A percentile compares a stretch with the other conserved stretches of the same genome.
These are phyloP conservation scores for Teleiodes luculella DNA, from an alignment of 2,888 invertebrate genomes.

Conservation along the genomic window DNA sequence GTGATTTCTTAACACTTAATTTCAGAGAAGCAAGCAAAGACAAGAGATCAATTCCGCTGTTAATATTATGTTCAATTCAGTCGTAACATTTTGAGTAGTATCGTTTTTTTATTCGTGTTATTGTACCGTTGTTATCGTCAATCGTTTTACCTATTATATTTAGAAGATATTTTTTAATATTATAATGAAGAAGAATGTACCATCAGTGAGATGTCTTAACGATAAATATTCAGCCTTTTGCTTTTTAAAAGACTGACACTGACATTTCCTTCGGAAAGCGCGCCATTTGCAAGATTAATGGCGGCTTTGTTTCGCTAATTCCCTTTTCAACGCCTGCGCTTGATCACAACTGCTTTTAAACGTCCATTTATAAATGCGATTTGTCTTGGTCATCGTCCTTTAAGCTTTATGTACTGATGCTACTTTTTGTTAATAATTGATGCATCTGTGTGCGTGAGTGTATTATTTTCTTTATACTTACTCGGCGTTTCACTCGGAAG, in stretches of 20 bases:
- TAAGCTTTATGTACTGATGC: background rate
- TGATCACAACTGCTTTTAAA: background rate
- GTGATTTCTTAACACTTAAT: too few relatives aligned
- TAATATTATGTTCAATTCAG: too few relatives aligned
- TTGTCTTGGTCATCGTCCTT: background rate
- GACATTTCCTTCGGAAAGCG: conserved; percentile 25
- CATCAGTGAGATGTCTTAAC: background rate
- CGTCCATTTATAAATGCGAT: background rate
- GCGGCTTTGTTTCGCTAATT: conserved; percentile 29
- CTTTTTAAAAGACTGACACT: background rate
- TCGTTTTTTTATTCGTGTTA: too few relatives aligned
- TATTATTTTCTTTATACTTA: too few relatives aligned
- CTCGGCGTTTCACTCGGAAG: background rate
- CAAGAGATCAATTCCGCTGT: too few relatives aligned
- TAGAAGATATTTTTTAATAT: too few relatives aligned
- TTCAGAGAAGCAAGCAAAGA: too few relatives aligned
- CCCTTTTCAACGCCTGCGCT: conserved; percentile 19
- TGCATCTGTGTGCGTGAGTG: too few relatives aligned
- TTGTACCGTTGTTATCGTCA: too few relatives aligned
- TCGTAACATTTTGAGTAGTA: too few relatives aligned
- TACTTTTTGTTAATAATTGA: background rate
- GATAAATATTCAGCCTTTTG: background rate
- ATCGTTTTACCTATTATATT: too few relatives aligned
- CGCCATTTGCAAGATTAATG: conserved; percentile 31
- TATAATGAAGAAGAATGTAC: too few relatives aligned